Evolutionary conservation across 2,888 invertebrate species (phyloP).

Genomic region (Petrolisthes manimaculis): DNA sequence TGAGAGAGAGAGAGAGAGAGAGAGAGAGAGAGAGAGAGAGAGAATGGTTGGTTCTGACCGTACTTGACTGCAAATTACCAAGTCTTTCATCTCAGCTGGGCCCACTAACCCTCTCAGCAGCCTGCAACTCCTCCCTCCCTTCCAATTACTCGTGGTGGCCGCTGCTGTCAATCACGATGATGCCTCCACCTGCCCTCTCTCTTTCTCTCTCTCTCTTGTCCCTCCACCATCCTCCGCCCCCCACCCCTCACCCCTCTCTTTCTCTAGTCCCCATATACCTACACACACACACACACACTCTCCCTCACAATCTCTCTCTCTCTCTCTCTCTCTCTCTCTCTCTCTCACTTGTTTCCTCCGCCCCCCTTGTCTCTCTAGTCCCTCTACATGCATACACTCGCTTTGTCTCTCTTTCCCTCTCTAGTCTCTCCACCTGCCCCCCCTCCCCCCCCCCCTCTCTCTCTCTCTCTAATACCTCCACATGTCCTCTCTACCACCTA

Average conservation of each 20-base stretch:
- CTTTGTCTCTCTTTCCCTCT: no score
- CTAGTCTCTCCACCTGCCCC: no score
- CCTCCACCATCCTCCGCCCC: not conserved
- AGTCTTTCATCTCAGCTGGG: not conserved
- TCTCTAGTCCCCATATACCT: not conserved
- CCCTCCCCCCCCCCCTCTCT: not conserved
- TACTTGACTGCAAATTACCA: not conserved
- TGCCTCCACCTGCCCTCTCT: not conserved
- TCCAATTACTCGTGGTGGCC: slow-evolving; percentile 1
- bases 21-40: not conserved
- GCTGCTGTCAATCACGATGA: not conserved
- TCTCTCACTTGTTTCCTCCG: not conserved
- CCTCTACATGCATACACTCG: not conserved
- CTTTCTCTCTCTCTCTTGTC: not conserved
- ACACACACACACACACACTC: no score
- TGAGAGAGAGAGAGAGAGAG: not conserved
- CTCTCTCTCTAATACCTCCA: not conserved
- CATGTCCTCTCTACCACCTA: not conserved
- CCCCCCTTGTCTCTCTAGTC: not conserved
- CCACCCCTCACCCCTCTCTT: not conserved
- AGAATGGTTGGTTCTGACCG: not conserved
- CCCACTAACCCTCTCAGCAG: not conserved
- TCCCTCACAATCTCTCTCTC: no score
- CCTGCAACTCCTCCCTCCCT: not conserved
- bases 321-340: not conserved